Percentiles rank a stretch among this genome's conserved stretches.
Conservation (phyloP, 2,888 invertebrate genomes). For the Prosapia bicincta region DNA sequence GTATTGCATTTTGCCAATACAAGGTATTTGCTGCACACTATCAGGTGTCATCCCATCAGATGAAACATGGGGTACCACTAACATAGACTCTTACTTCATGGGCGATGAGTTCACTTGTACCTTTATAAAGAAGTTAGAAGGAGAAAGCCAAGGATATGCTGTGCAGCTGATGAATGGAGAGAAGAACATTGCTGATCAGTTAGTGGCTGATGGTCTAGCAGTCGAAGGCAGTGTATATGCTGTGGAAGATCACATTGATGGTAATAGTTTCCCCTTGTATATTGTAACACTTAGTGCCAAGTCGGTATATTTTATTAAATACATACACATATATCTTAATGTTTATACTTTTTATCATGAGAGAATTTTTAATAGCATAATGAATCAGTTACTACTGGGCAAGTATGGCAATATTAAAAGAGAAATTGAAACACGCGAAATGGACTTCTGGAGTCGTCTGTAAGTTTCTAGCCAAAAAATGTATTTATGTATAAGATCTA, state of each 20-base stretch:
- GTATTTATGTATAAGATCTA: too few relatives aligned
- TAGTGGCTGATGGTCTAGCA: constrained; percentile 6
- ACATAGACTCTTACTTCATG: constrained; percentile 59
- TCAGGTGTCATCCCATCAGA: constrained; percentile 55
- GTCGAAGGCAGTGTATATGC: not conserved
- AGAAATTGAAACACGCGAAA: too few relatives aligned
- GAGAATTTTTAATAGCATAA: too few relatives aligned
- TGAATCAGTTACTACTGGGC: too few relatives aligned
- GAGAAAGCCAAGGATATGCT: not conserved
- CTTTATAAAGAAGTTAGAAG: constrained; percentile 43
- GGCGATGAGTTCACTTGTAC: constrained; percentile 57
- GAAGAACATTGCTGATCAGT: not conserved
- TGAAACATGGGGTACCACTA: constrained; percentile 51
- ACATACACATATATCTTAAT: too few relatives aligned
- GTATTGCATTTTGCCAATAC: constrained; percentile 62
- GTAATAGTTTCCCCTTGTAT: too few relatives aligned
- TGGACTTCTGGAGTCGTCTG: too few relatives aligned
- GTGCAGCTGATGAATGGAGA: not conserved
- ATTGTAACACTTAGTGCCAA: too few relatives aligned
- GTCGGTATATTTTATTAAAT: too few relatives aligned
- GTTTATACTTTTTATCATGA: too few relatives aligned
- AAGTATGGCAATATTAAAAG: too few relatives aligned
- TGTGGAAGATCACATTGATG: not conserved
- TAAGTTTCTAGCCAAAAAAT: too few relatives aligned
- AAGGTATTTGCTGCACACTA: constrained; percentile 67